A percentile compares a stretch with the other conserved stretches of the same genome.
Conservation (phyloP, 2,797 vertebrate genomes). For the Rhinichthys osculus region DNA sequence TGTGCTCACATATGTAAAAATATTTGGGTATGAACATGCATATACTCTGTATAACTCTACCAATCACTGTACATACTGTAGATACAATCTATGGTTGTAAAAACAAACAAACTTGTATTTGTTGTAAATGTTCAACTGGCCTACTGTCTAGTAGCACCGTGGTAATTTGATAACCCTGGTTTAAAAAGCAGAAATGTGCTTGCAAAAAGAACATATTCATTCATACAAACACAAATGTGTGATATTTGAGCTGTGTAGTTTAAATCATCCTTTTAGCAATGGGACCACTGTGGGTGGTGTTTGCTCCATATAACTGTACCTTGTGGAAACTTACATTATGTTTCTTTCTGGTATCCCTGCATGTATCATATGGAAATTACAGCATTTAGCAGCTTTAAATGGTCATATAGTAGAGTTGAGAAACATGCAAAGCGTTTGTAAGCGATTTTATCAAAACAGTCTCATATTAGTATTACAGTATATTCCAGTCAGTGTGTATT, state of each 20-base stretch:
- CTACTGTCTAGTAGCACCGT: neutral
- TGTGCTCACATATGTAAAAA: neutral
- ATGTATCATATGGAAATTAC: neutral
- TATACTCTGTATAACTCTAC: neutral
- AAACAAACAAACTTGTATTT: neutral
- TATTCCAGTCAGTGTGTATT: neutral
- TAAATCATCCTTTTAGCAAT: neutral
- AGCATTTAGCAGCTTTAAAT: neutral
- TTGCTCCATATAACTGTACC: neutral
- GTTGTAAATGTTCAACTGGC: neutral
- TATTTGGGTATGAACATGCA: neutral
- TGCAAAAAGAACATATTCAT: neutral
- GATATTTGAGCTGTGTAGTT: neutral
- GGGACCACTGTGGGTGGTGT: neutral
- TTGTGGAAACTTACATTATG: neutral
- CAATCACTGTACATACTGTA: neutral
- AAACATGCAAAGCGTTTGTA: too few species aligned
- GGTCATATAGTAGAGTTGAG: neutral
- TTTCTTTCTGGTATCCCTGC: neutral
- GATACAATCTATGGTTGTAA: neutral
- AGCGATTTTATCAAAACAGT: neutral
- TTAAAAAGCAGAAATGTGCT: neutral
- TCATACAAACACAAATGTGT: neutral
- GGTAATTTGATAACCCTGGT: neutral
- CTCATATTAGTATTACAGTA: neutral